Conservation (phyloP, 2,888 invertebrate genomes). For the Venusia cambrica region DNA sequence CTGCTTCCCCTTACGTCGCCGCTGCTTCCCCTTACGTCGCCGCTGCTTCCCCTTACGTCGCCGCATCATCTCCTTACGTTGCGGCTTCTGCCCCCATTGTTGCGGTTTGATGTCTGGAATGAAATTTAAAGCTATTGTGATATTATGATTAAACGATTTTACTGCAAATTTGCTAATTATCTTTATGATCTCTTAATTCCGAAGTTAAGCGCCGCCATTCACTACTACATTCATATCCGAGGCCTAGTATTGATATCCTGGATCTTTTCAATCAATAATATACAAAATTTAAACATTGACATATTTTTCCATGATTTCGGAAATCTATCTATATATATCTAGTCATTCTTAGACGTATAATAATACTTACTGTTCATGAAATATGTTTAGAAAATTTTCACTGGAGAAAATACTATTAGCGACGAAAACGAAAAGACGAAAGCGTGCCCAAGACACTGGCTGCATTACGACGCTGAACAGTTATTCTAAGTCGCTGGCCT, state of each 20-base stretch:
- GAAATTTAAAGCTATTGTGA: conserved; percentile 35
- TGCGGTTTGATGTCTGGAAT: conserved; percentile 35
- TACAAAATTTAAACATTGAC: no score
- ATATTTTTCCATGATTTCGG: no score
- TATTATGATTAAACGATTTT: conserved; percentile 40
- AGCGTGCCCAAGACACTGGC: no score
- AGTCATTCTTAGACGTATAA: no score
- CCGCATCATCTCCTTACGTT: conserved; percentile 37
- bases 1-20: conserved; percentile 19
- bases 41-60: conserved; percentile 38
- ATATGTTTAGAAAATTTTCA: no score
- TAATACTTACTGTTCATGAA: no score
- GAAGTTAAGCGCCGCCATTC: background rate
- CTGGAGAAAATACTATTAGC: no score
- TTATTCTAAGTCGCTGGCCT: no score
- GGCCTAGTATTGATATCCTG: background rate
- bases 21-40: conserved; percentile 27
- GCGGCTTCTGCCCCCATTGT: conserved; percentile 38
- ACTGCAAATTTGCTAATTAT: conserved; percentile 12
- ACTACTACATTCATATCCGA: background rate
- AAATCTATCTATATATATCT: no score
- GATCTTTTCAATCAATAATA: no score
- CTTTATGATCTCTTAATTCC: background rate
- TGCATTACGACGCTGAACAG: no score
- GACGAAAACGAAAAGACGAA: no score